These are phyloP conservation scores for Aphelocoma californica DNA, from an alignment of 2,797 vertebrate species.

Conservation along the genomic window DNA sequence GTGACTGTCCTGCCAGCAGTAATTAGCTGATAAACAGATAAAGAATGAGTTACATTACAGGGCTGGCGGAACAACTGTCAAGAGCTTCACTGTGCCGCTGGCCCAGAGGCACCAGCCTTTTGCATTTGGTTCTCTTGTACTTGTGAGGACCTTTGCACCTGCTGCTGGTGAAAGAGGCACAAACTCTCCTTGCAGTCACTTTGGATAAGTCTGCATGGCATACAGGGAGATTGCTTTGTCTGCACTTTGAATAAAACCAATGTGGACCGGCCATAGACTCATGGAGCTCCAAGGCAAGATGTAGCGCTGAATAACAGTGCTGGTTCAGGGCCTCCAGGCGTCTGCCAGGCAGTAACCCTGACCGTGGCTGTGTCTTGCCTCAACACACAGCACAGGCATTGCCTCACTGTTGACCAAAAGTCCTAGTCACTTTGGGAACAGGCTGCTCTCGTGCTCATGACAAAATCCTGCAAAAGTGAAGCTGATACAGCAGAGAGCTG, in stretches of 20 bases:
- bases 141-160: neutral
- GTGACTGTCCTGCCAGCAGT: neutral
- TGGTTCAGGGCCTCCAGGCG: neutral
- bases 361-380: neutral
- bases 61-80: neutral
- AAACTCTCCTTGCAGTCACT: neutral
- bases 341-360: neutral
- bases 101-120: neutral
- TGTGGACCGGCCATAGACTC: rapidly evolving
- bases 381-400: neutral
- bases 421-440: neutral
- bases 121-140: neutral
- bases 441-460: neutral
- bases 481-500: neutral
- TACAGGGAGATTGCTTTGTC: neutral
- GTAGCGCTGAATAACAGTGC: neutral
- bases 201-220: neutral
- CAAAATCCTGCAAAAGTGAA: neutral
- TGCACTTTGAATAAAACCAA: neutral
- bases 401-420: neutral
- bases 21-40: neutral
- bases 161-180: neutral
- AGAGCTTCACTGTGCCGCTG: neutral
- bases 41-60: neutral
- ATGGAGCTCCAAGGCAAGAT: neutral